Evolutionary conservation across 2,113 vertebrate species (phyloP).

Genomic region (Limnothrissa miodon): DNA sequence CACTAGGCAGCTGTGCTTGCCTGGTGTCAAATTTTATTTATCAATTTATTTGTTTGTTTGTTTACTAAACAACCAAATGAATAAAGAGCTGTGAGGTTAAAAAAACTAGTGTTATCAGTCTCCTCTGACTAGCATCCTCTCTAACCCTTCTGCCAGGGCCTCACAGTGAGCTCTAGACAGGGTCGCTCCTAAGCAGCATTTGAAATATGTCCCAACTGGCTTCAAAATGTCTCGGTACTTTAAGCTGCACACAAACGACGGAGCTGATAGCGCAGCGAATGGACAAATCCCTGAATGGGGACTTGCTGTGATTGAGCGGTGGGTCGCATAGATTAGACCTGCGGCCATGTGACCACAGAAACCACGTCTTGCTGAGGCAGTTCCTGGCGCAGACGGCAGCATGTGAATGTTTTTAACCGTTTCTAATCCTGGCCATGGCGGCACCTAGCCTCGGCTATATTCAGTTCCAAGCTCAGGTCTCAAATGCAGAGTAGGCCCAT

Average conservation of each 20-base stretch:
- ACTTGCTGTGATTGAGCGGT: background rate
- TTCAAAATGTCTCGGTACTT: background rate
- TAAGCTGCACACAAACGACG: background rate
- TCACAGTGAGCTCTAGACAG: background rate
- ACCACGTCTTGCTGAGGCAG: conserved; percentile 31
- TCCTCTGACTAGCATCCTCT: background rate
- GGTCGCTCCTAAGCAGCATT: background rate
- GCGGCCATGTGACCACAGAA: conserved; percentile 15
- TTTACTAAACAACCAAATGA: background rate
- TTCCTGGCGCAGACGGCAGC: conserved; percentile 7
- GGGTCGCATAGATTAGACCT: conserved; percentile 11
- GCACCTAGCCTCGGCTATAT: background rate
- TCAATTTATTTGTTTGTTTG: background rate
- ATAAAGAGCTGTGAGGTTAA: background rate
- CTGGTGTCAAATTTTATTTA: conserved; percentile 21
- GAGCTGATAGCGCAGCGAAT: background rate
- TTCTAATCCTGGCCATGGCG: conserved; percentile 30
- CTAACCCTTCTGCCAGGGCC: background rate
- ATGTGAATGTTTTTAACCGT: conserved; percentile 30
- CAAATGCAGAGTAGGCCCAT: background rate
- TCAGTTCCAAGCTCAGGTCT: background rate
- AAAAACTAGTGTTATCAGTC: background rate
- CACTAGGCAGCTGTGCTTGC: background rate
- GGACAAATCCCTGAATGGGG: background rate
- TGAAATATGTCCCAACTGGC: background rate